Evolutionary conservation across 1,140 invertebrate genomes (phyloP).

Genomic region (Anthonomus grandis): DNA sequence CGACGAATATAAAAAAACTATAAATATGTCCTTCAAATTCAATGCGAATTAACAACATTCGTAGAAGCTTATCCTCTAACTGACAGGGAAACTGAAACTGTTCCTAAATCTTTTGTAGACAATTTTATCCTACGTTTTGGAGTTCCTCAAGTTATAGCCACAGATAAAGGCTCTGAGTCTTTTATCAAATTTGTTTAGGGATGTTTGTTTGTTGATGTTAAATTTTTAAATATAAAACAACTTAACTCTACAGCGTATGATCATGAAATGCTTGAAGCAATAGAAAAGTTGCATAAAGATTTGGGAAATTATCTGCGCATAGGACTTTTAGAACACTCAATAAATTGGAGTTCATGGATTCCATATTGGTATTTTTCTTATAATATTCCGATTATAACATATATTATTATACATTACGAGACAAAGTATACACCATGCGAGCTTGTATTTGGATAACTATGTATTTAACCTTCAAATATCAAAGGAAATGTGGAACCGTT

Average conservation of each 20-base stretch:
- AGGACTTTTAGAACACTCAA: no score
- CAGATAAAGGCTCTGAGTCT: conserved; percentile 30
- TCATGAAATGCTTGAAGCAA: neutral
- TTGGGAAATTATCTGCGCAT: neutral
- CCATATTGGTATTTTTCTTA: no score
- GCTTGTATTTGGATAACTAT: no score
- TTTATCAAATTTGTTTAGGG: neutral
- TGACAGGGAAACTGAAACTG: conserved; percentile 25
- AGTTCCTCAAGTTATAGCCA: conserved; percentile 28
- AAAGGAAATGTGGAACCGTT: no score
- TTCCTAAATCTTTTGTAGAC: conserved; percentile 30
- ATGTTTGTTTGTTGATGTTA: no score
- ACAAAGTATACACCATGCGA: no score
- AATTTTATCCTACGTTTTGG: no score
- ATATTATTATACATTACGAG: no score
- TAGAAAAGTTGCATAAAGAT: neutral
- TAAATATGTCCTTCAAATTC: conserved; percentile 23
- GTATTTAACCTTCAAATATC: no score
- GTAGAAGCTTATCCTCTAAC: no score
- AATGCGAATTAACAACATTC: conserved; percentile 30
- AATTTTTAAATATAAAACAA: neutral
- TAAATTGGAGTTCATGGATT: no score
- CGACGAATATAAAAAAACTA: no score
- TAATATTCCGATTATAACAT: neutral
- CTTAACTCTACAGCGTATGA: neutral